Conservation (phyloP, 2,888 invertebrate species). For the Chesias legatella region DNA sequence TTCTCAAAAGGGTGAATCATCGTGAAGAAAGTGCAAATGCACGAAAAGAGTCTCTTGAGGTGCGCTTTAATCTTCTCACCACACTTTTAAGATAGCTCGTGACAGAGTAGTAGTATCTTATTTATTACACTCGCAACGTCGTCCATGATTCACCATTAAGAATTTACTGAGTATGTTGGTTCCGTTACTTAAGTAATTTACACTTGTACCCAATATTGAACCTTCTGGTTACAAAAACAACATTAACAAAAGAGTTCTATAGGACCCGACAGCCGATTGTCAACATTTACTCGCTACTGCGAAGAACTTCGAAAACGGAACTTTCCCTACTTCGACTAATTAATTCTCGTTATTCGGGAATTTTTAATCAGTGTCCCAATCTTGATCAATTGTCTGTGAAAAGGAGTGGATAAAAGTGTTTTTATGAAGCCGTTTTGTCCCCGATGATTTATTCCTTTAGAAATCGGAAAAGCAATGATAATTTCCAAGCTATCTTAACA, state of each 20-base stretch:
- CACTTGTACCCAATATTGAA: slow-evolving; percentile 3
- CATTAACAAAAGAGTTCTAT: slow-evolving; percentile 19
- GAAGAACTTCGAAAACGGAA: slow-evolving; percentile 39
- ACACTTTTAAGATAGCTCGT: no score
- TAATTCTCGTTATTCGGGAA: slow-evolving; percentile 58
- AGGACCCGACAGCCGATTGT: slow-evolving; percentile 40
- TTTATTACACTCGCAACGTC: no score
- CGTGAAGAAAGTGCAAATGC: no score
- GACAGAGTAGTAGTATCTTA: no score
- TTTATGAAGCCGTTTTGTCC: slow-evolving; percentile 5
- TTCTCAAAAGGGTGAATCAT: no score
- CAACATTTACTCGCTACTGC: slow-evolving; percentile 46
- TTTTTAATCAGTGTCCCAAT: slow-evolving; percentile 51
- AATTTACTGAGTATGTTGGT: no score
- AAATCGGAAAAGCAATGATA: background rate
- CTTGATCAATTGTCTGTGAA: slow-evolving; percentile 31
- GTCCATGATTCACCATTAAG: no score
- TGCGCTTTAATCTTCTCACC: no score
- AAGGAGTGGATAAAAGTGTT: slow-evolving; percentile 23
- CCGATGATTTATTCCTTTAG: background rate
- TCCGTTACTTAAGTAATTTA: background rate
- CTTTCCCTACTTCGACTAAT: slow-evolving; percentile 51
- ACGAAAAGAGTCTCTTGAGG: no score
- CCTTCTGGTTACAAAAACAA: slow-evolving; percentile 11
- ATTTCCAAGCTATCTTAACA: no score